These are phyloP conservation scores for Mimumesa dahlbomi DNA, from an alignment of 2,888 invertebrate genomes.

Conservation along the genomic window DNA sequence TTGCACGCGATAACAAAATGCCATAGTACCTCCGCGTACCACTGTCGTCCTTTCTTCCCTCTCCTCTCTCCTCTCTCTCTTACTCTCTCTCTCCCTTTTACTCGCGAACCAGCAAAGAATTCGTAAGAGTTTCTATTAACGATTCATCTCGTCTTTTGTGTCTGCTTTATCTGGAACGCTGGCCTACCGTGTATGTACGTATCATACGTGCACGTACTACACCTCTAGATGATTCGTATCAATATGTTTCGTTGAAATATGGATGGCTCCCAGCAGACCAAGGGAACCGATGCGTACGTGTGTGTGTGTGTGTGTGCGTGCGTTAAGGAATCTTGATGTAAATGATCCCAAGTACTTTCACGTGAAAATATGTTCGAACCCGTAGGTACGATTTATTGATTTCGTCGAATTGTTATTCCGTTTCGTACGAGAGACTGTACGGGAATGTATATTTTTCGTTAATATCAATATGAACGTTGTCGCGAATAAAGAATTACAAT, in stretches of 20 bases:
- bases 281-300: slow-evolving; percentile 6
- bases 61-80: slow-evolving; percentile 2
- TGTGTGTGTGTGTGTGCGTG: no score
- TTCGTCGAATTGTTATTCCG: no score
- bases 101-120: slow-evolving; percentile 30
- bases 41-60: slow-evolving; percentile 6
- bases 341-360: no score
- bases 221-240: slow-evolving; percentile 21
- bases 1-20: slow-evolving; percentile 53
- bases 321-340: no score
- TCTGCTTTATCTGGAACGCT: background rate
- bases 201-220: slow-evolving; percentile 7
- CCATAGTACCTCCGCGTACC: slow-evolving; percentile 3
- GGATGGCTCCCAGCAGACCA: slow-evolving; percentile 71
- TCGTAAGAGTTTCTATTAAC: slow-evolving; percentile 56
- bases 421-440: no score
- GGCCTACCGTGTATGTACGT: background rate
- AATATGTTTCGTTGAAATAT: slow-evolving; percentile 74
- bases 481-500: no score
- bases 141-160: slow-evolving; percentile 27
- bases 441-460: no score
- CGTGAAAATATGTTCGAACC: no score
- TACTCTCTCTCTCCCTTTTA: background rate
- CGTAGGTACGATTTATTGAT: no score
- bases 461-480: no score